These are phyloP conservation scores for Tragopan temminckii DNA, from an alignment of 2,797 vertebrate species.

Conservation along the genomic window DNA sequence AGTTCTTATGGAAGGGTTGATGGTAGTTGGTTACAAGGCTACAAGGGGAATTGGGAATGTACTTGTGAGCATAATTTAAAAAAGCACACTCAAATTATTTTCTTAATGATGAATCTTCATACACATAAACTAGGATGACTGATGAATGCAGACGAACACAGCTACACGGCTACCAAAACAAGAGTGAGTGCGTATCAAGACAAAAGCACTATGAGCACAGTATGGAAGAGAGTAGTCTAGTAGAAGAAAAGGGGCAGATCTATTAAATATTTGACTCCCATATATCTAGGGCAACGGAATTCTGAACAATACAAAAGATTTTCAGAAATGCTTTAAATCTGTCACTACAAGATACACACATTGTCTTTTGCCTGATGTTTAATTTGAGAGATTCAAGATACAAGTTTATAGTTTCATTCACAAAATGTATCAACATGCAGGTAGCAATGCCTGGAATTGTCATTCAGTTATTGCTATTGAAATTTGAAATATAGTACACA, in stretches of 20 bases:
- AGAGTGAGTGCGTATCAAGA: background rate
- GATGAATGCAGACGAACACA: background rate
- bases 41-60: background rate
- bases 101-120: background rate
- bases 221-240: background rate
- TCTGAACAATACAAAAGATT: background rate
- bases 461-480: background rate
- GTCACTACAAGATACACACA: background rate
- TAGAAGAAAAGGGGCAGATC: background rate
- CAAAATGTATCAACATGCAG: background rate
- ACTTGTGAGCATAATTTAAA: background rate
- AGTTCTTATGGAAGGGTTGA: background rate
- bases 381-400: background rate
- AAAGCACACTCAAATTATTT: background rate
- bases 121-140: background rate
- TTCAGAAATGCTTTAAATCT: background rate
- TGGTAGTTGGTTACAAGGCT: background rate
- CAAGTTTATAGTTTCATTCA: constrained; percentile 18
- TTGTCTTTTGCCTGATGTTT: background rate
- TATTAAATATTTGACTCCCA: background rate
- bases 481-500: background rate
- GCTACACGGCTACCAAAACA: background rate
- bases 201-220: fast-evolving
- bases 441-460: background rate
- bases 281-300: background rate